Conservation (phyloP, 2,797 vertebrate genomes). For the Vespertilio murinus region DNA sequence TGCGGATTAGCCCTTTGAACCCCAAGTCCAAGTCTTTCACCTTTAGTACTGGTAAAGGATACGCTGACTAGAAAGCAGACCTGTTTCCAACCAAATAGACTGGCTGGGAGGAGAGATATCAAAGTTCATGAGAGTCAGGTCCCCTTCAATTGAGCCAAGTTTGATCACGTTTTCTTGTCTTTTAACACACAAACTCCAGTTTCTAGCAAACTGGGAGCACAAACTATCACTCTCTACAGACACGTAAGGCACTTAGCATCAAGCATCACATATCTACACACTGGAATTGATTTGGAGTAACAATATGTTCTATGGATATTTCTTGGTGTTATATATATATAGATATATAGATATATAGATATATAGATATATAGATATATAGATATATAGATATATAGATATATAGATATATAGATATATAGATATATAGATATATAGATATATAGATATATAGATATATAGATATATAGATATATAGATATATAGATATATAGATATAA, state of each 20-base stretch:
- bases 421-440: no score
- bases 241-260: not conserved
- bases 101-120: not conserved
- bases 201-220: not conserved
- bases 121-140: not conserved
- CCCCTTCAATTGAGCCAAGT: not conserved
- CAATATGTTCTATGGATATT: not conserved
- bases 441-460: no score
- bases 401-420: no score
- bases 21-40: not conserved
- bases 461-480: no score
- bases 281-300: not conserved
- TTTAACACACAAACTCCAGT: not conserved
- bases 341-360: no score
- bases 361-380: no score
- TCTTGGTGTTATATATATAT: not conserved
- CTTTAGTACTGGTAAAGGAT: not conserved
- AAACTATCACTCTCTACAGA: not conserved
- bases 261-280: not conserved
- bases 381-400: no score
- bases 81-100: not conserved
- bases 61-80: not conserved
- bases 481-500: no score
- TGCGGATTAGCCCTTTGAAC: not conserved
- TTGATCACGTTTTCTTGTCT: not conserved